Percentiles rank a stretch among this genome's conserved stretches.
Evolutionary conservation across 2,113 vertebrate species (phyloP).

Genomic region (Felis catus): DNA sequence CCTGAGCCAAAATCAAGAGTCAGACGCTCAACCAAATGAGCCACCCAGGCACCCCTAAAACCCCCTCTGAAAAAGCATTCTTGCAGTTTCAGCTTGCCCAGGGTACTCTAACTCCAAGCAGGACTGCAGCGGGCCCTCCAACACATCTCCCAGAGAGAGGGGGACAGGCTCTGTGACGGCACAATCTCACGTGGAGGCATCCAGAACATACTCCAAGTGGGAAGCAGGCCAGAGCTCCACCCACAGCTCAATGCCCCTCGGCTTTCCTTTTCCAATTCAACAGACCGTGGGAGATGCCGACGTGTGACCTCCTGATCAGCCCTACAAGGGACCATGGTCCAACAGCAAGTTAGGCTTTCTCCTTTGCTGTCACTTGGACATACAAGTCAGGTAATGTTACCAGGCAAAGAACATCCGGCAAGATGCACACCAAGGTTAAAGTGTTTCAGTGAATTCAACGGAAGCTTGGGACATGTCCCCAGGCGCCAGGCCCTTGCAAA

Average conservation of each 20-base stretch:
- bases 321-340: neutral
- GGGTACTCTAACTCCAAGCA: neutral
- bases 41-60: neutral
- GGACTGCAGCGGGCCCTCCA: accelerated
- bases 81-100: neutral
- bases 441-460: neutral
- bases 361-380: neutral
- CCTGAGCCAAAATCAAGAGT: too few relatives aligned
- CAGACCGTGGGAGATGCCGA: neutral
- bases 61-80: neutral
- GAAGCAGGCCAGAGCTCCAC: neutral
- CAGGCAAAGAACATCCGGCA: neutral
- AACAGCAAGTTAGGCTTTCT: neutral
- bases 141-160: neutral
- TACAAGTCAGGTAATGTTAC: neutral
- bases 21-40: too few relatives aligned
- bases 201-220: neutral
- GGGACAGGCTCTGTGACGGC: neutral
- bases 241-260: neutral
- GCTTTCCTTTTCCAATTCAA: too few relatives aligned
- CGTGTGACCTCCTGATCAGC: neutral
- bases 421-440: accelerated
- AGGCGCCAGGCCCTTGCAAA: neutral
- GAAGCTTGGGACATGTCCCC: neutral
- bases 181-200: neutral